Conservation (phyloP, 2,888 invertebrate species). For the Phymatocera aterrima region DNA sequence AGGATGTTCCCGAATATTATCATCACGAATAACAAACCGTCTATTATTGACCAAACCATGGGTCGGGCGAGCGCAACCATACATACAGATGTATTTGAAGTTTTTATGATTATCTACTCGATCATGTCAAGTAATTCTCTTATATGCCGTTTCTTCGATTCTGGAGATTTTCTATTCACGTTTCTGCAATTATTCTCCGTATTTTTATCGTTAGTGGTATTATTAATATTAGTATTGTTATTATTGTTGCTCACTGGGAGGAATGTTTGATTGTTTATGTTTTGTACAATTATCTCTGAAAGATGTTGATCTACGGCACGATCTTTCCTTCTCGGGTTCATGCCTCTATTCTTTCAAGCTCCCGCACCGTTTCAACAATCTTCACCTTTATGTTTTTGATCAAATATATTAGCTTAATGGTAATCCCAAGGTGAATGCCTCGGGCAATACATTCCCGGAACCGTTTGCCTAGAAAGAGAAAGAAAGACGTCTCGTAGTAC, state of each 20-base stretch:
- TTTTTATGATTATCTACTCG: conserved; percentile 11
- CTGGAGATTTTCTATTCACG: neutral
- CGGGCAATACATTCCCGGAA: conserved; percentile 15
- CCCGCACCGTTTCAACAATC: neutral
- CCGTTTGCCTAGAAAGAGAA: neutral
- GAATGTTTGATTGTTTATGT: neutral
- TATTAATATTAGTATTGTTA: neutral
- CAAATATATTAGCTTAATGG: conserved; percentile 17
- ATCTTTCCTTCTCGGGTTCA: neutral
- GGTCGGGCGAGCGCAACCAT: neutral
- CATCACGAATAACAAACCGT: conserved; percentile 80
- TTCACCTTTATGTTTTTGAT: neutral
- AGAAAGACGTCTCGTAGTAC: neutral
- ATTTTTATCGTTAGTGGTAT: neutral
- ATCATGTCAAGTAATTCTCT: conserved; percentile 47
- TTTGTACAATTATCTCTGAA: neutral
- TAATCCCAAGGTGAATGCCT: conserved; percentile 27
- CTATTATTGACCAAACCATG: conserved; percentile 80
- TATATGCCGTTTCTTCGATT: neutral
- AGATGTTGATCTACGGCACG: neutral
- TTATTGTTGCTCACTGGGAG: neutral
- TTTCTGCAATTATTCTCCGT: neutral
- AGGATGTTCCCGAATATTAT: conserved; percentile 86
- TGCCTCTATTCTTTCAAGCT: neutral
- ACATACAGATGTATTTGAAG: neutral